Evolutionary conservation across 2,797 vertebrate species (phyloP), one percentile per base, ranked within the genome.

Genomic region (Lagocephalus sceleratus): DNA sequence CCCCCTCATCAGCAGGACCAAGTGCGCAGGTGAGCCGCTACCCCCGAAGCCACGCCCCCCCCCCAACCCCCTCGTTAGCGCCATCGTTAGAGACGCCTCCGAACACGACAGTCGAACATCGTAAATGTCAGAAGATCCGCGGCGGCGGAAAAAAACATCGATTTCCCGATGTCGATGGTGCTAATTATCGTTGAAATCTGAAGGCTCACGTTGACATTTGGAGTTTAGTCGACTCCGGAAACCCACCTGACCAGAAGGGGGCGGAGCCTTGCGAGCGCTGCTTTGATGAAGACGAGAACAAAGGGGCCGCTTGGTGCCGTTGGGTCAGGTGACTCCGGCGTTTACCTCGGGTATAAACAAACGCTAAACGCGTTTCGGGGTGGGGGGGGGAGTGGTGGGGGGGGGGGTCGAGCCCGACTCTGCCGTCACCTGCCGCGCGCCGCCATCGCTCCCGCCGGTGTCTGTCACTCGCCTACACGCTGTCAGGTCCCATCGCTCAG

Each of bases 1-100:
- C 0, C 94, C 95, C 0, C 92, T 99, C 39, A 81, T 95, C 86
- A 98, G 96, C 88, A 91, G 94, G 72, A 99, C 96, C 42, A 98
- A 96, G 75, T 99, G 96, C 2, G 96, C 96, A 86, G 96, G 96
- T 98, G 81, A 61, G 91, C 62, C 47, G 7, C 11, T 29, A 29
- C 29, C 2, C 29, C 9, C 8, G 25, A 1, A 8, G 25, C 9
- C 29, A 29, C 5, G 9, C 29, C 29, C 26, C 26, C 26, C n/a
- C n/a, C n/a, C n/a, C n/a, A n/a, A n/a, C n/a, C n/a, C n/a, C n/a
- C n/a, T n/a, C n/a, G n/a, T n/a, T n/a, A n/a, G n/a, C n/a, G n/a
- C n/a, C n/a, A n/a, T n/a, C n/a, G n/a, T n/a, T n/a, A 7, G 23
- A 10, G 29, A 29, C 8, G 29, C 29, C 4, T 25, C 23, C 23